phyloP scores from a whole-genome alignment of 2,888 invertebrate genomes.

The Luffia ferchaultella region DNA sequence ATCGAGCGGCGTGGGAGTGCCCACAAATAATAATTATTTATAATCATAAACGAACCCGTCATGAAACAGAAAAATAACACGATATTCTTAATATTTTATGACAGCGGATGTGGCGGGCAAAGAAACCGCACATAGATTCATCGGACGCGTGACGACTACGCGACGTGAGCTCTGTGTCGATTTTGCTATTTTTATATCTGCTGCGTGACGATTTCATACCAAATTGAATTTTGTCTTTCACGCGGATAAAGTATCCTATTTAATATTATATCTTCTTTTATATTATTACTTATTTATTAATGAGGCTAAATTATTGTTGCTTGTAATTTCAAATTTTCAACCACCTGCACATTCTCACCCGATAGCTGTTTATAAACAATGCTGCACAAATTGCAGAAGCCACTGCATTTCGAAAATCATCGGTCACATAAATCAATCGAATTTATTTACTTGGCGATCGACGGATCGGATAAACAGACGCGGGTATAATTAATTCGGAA shows the following conservation, averaged over 20 bases:
- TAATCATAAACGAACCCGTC: conserved; percentile 28
- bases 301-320: no score
- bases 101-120: conserved; percentile 20
- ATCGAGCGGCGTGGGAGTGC: conserved; percentile 15
- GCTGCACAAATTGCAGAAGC: not conserved
- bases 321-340: no score
- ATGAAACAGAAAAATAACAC: conserved; percentile 31
- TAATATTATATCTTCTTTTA: no score
- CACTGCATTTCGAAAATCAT: not conserved
- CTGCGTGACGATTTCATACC: no score
- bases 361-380: not conserved
- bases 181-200: no score
- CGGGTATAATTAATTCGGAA: no score
- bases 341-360: not conserved
- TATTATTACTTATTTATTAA: no score
- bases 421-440: not conserved
- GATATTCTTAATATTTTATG: conserved; percentile 24
- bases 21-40: conserved; percentile 29
- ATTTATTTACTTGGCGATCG: not conserved
- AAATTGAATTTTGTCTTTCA: no score
- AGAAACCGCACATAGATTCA: not conserved
- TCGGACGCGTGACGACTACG: not conserved
- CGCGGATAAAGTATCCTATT: no score
- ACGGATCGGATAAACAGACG: no score
- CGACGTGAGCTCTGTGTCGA: no score